Evolutionary conservation across 2,113 vertebrate genomes (phyloP).

Genomic region (Erpornis zantholeuca): DNA sequence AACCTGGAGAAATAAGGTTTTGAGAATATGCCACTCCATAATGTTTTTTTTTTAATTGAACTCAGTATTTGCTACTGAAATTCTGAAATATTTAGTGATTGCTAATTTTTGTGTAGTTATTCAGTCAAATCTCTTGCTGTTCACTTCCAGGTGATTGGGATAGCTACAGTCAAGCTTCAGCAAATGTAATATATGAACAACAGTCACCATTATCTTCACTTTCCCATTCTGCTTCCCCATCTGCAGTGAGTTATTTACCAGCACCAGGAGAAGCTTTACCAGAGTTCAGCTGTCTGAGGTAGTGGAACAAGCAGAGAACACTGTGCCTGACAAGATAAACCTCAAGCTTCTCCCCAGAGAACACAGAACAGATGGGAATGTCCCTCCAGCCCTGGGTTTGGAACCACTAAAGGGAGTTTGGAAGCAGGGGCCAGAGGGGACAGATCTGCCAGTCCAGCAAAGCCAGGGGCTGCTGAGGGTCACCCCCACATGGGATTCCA

Average conservation of each 20-base stretch:
- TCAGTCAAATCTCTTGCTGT: background rate
- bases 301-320: conserved; percentile 55
- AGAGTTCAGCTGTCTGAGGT: conserved; percentile 62
- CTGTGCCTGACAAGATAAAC: conserved; percentile 60
- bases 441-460: conserved; percentile 72
- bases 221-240: conserved; percentile 71
- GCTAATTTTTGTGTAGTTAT: background rate
- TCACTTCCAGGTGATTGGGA: conserved; percentile 80
- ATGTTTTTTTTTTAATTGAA: background rate
- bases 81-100: background rate
- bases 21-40: background rate
- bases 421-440: conserved; percentile 58
- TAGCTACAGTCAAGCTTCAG: conserved; percentile 75
- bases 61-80: background rate
- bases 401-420: conserved; percentile 1
- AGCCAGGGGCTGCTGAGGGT: conserved; percentile 33
- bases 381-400: conserved; percentile 38
- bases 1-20: background rate
- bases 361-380: conserved; percentile 57
- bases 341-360: conserved; percentile 44
- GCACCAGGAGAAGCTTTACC: conserved; percentile 67
- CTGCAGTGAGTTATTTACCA: conserved; percentile 69
- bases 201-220: conserved; percentile 77
- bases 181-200: conserved; percentile 81
- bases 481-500: conserved; percentile 33